phyloP scores from a whole-genome alignment of 2,113 vertebrate genomes.

The Charina bottae region DNA sequence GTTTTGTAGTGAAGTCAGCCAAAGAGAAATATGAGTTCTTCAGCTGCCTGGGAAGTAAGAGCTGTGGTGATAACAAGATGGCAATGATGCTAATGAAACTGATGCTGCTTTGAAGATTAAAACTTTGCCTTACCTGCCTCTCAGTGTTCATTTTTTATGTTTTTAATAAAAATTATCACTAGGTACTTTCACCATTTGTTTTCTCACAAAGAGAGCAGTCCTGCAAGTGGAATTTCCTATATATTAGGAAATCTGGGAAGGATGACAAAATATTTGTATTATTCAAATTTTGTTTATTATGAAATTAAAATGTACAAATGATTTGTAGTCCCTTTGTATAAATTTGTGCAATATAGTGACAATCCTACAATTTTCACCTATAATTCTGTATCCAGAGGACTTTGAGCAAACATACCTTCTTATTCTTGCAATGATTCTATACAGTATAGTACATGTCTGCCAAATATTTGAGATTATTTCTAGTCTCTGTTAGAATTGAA shows the following conservation, averaged over 20 bases:
- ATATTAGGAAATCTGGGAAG: not conserved
- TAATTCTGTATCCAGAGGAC: not conserved
- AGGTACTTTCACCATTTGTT: not conserved
- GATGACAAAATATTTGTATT: not conserved
- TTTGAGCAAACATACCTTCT: not conserved
- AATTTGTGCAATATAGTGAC: not conserved
- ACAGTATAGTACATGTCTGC: not conserved
- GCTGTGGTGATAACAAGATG: not conserved
- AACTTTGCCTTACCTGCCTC: not conserved
- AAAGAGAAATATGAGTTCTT: not conserved
- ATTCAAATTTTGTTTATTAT: not conserved
- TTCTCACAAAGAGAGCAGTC: not conserved
- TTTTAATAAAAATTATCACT: not conserved
- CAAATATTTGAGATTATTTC: not conserved
- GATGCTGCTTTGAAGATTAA: not conserved
- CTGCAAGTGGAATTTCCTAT: not conserved
- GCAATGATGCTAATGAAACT: not conserved
- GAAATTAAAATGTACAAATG: no score
- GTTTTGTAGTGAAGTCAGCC: not conserved
- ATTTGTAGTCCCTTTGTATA: not conserved
- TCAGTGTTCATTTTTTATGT: not conserved
- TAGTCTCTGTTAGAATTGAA: not conserved
- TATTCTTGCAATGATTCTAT: not conserved
- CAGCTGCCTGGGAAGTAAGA: not conserved
- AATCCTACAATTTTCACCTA: not conserved